These are phyloP conservation scores for Trissolcus japonicus DNA, from an alignment of 2,888 invertebrate genomes.

Conservation along the genomic window DNA sequence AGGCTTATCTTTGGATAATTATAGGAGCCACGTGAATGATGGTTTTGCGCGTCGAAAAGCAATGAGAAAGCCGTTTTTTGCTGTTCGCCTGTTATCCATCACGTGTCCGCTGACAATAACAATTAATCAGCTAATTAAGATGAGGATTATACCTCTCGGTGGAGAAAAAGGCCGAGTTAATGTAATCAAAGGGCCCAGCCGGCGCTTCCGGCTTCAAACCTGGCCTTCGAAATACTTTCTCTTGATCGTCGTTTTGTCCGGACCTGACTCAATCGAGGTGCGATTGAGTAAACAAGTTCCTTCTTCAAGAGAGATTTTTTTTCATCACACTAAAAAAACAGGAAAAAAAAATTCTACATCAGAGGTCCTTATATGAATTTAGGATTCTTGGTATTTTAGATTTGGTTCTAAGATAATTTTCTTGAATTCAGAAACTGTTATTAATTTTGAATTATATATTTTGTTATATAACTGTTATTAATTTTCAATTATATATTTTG, in stretches of 20 bases:
- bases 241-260: not conserved
- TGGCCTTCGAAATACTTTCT: not conserved
- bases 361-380: too few relatives aligned
- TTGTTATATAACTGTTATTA: too few relatives aligned
- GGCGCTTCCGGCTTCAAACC: not conserved
- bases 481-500: too few relatives aligned
- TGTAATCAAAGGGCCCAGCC: conserved; percentile 2
- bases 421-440: too few relatives aligned
- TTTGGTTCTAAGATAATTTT: too few relatives aligned
- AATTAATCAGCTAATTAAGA: conserved; percentile 42
- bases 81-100: conserved; percentile 26
- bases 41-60: conserved; percentile 26
- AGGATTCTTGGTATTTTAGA: too few relatives aligned
- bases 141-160: conserved; percentile 16
- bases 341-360: too few relatives aligned
- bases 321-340: too few relatives aligned
- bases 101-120: conserved; percentile 19
- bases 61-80: conserved; percentile 1
- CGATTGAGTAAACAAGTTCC: conserved; percentile 21
- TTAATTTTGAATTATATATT: too few relatives aligned
- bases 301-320: conserved; percentile 22
- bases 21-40: conserved; percentile 40
- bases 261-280: not conserved
- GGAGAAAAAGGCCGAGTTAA: not conserved
- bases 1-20: conserved; percentile 38